Evolutionary conservation across 2,888 invertebrate species (phyloP).

Genomic region (Lagria hirta): DNA sequence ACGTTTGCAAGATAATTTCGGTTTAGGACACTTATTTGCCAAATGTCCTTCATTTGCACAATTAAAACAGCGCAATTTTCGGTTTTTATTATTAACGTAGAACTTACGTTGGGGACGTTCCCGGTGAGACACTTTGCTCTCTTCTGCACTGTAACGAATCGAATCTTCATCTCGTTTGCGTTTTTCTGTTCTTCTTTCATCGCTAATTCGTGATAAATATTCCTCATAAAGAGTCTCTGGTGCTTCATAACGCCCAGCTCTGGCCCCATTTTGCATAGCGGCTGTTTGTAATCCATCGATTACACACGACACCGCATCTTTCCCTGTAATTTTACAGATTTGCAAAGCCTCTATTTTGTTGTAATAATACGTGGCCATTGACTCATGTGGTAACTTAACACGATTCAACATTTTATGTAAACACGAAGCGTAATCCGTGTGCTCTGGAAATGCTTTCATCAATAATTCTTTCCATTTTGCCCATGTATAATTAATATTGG

Average conservation of each 20-base stretch:
- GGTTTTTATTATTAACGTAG: too few species aligned
- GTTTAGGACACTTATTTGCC: conserved; percentile 18
- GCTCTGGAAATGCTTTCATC: conserved; percentile 28
- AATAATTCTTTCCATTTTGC: conserved; percentile 28
- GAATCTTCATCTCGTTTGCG: too few species aligned
- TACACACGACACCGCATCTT: conserved; percentile 26
- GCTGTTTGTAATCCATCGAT: conserved; percentile 23
- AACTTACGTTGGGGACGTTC: too few species aligned
- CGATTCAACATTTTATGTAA: too few species aligned
- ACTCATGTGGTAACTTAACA: too few species aligned
- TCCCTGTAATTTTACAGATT: conserved; percentile 18
- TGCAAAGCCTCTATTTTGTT: too few species aligned
- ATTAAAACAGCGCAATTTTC: too few species aligned
- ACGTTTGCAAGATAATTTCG: conserved; percentile 14
- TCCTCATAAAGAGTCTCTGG: conserved; percentile 18
- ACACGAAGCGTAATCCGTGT: too few species aligned
- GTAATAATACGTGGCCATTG: too few species aligned
- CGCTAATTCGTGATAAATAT: too few species aligned
- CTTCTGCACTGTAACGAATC: neutral
- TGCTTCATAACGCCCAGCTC: conserved; percentile 16
- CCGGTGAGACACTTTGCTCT: too few species aligned
- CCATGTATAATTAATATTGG: conserved; percentile 26
- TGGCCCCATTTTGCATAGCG: conserved; percentile 17
- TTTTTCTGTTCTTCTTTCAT: neutral
- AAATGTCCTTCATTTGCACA: conserved; percentile 21